Percentiles rank a stretch among this genome's conserved stretches.
Conservation (phyloP, 53 echinoderm and acorn worm genomes). For the Crossaster papposus region DNA sequence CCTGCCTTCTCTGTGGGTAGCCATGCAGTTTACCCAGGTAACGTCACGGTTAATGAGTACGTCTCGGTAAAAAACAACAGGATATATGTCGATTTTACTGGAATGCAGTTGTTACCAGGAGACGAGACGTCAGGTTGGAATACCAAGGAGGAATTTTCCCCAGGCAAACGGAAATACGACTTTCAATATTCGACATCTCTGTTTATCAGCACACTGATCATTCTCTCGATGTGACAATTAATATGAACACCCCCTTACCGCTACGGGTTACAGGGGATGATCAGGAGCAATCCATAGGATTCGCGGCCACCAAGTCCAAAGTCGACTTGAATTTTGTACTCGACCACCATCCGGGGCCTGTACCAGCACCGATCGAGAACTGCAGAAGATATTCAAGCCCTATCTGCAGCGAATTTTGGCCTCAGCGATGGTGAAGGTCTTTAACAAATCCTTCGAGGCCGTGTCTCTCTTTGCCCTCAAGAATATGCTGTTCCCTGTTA, state of each 20-base stretch:
- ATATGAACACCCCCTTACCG: conserved; percentile 2
- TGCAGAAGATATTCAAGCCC: too few species aligned
- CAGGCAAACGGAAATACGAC: too few species aligned
- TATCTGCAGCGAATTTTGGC: too few species aligned
- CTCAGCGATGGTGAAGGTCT: background rate
- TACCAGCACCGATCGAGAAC: too few species aligned
- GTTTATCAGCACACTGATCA: background rate
- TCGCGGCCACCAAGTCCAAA: background rate
- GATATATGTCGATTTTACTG: background rate
- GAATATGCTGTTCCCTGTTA: conserved; percentile 44
- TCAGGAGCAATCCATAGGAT: conserved; percentile 6
- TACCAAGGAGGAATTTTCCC: too few species aligned
- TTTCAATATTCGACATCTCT: too few species aligned
- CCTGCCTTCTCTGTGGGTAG: background rate
- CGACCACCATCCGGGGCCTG: background rate
- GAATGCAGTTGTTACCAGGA: conserved; percentile 24
- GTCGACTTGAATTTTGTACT: conserved; percentile 5
- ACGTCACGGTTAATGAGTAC: too few species aligned
- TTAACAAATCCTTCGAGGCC: conserved; percentile 9
- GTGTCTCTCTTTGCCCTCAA: conserved; percentile 52
- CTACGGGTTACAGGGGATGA: conserved; percentile 10
- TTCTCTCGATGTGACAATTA: conserved; percentile 25
- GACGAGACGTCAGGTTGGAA: conserved; percentile 11
- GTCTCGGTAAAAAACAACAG: conserved; percentile 11
- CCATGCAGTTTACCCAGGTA: background rate